A percentile compares a stretch with the other conserved stretches of the same genome.
Evolutionary conservation across 2,113 vertebrate genomes (phyloP).

Genomic region (Petrocephalus microphthalmus): DNA sequence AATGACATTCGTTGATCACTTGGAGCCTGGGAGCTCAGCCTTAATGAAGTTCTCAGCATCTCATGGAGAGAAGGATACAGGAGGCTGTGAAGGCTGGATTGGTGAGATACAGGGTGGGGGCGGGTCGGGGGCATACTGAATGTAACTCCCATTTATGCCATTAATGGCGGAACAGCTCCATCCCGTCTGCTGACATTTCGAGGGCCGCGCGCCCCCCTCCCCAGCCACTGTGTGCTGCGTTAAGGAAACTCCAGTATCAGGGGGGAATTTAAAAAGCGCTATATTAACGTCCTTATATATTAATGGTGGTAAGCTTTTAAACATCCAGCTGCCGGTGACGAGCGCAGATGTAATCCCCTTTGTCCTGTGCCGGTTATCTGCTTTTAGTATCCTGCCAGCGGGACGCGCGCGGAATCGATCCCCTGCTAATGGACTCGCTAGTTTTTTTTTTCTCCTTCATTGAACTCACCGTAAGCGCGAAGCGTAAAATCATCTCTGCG

Average conservation of each 20-base stretch:
- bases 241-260: background rate
- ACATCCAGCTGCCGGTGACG: background rate
- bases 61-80: background rate
- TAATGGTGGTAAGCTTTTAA: background rate
- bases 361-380: background rate
- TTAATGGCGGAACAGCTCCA: background rate
- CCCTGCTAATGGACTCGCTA: background rate
- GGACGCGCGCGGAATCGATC: background rate
- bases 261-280: background rate
- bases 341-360: background rate
- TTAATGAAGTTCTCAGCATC: constrained; percentile 31
- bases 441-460: background rate
- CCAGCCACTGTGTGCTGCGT: background rate
- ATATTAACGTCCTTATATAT: background rate
- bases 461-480: background rate
- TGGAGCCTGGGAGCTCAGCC: constrained; percentile 30
- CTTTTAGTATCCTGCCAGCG: background rate
- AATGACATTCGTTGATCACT: constrained; percentile 43
- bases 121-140: background rate
- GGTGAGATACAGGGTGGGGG: constrained; percentile 23
- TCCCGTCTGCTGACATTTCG: background rate
- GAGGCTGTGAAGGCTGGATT: constrained; percentile 7
- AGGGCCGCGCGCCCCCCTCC: background rate
- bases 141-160: background rate
- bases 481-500: background rate